Percentiles rank a stretch among this genome's conserved stretches.
phyloP scores from a whole-genome alignment of 2,113 vertebrate species.

The Potamarius usumacintae region DNA sequence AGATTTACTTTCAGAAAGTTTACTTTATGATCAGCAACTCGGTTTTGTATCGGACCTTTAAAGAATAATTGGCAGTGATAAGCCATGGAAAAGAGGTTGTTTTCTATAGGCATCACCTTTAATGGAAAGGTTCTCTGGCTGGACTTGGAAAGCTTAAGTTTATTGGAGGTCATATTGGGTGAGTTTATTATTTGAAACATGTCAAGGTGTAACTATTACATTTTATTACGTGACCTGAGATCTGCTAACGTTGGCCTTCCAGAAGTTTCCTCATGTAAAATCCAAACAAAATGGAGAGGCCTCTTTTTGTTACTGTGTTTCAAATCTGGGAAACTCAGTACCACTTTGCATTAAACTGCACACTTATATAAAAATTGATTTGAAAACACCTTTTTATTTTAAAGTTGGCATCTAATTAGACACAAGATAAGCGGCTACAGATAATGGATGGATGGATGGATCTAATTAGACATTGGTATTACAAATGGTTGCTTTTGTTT shows the following conservation, averaged over 20 bases:
- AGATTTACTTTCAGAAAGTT: not conserved
- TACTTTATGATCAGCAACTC: not conserved
- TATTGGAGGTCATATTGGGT: not conserved
- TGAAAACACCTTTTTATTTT: no score
- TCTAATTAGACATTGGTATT: not conserved
- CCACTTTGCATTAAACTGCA: not conserved
- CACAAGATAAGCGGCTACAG: no score
- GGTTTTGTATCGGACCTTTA: not conserved
- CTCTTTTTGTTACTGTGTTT: not conserved
- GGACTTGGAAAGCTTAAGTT: not conserved
- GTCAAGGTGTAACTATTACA: not conserved
- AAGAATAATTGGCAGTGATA: not conserved
- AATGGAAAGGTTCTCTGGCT: not conserved
- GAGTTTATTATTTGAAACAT: not conserved
- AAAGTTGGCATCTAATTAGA: not conserved
- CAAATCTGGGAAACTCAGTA: not conserved
- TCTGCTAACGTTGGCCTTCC: no score
- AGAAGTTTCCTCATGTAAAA: not conserved
- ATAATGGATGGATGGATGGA: no score
- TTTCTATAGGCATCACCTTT: not conserved
- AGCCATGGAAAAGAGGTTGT: not conserved
- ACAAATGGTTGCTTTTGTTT: not conserved
- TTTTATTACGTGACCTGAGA: not conserved
- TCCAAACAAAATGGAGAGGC: not conserved
- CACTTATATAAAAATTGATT: not conserved